Base-by-base conservation (phyloP, 2,797 vertebrate species). In the Moxostoma hubbsi region DNA sequence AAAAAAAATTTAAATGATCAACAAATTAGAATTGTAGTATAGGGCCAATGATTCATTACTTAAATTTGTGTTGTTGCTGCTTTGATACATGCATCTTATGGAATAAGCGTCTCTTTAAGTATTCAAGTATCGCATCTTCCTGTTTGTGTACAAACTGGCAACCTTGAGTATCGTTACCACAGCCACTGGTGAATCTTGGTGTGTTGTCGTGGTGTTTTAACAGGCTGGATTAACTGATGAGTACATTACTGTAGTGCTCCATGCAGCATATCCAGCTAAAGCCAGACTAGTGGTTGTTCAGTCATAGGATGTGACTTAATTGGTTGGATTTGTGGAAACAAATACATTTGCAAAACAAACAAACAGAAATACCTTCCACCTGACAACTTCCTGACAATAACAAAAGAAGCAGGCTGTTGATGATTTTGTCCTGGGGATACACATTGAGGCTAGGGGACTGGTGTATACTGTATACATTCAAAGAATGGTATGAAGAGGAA, bases 221-320 rank as follows among this genome's bases (percentile, higher is more conserved):
- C 90, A 88, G 88, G 67, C 80, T 82, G 79, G 73, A 86, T 87
- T 93, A 92, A 95, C 92, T 86, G 88, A 93, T 93, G 89, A 89
- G 86, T 90, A 90, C 85, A 92, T 93, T 93, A 92, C 89, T 90
- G 87, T 89, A 91, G 83, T 78, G 15, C 86, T 83, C 45, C 70
- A 79, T 87, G 80, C 92, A 90, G 90, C 89, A 92, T 90, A 85
- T 88, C 89, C 89, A 90, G 92, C 89, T 91, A 90, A 86, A 91
- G 80, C 47, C 83, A 62, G 77, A 82, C 79, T 53, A 73, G 78
- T 85, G 80, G 67, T 74, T 7, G 12, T 83, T 78, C 46, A 64
- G 78, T 15, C 69, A 58, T 7, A 86, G 88, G 88, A 92, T 88
- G 86, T 88, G 62, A 79, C 88, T 81, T 84, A 85, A 75, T 84